Percentiles rank a stretch among this genome's conserved stretches.
Conservation (phyloP, 2,113 vertebrate species). For the Syngnathus typhle region DNA sequence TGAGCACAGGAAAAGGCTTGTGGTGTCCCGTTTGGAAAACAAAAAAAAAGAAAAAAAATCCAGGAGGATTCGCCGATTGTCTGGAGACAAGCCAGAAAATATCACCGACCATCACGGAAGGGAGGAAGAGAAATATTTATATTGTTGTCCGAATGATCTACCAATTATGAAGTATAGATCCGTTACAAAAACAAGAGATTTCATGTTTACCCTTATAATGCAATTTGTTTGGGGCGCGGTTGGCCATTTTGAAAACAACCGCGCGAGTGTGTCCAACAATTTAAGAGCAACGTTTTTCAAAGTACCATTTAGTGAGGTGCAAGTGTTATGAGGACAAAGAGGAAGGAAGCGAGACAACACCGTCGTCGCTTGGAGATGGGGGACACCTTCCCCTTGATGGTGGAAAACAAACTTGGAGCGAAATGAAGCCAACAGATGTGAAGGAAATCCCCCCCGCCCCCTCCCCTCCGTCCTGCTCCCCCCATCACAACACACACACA, state of each 20-base stretch:
- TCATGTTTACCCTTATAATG: too few relatives aligned
- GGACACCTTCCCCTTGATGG: constrained; percentile 59
- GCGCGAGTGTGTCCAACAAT: too few relatives aligned
- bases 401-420: constrained; percentile 70
- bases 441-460: constrained; percentile 62
- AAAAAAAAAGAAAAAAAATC: constrained; percentile 39
- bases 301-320: constrained; percentile 12
- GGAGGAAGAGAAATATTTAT: too few relatives aligned
- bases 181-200: too few relatives aligned
- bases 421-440: constrained; percentile 73
- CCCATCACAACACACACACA: constrained; percentile 17
- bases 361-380: constrained; percentile 45
- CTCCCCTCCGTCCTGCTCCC: constrained; percentile 4
- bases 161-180: too few relatives aligned
- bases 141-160: too few relatives aligned
- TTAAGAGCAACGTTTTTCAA: too few relatives aligned
- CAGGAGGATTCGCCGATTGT: constrained; percentile 41
- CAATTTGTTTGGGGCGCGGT: too few relatives aligned
- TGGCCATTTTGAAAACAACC: too few relatives aligned
- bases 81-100: constrained; percentile 30
- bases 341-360: constrained; percentile 65
- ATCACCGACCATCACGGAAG: constrained; percentile 40
- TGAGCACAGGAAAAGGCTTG: constrained; percentile 58
- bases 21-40: constrained; percentile 59
- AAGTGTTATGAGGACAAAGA: constrained; percentile 49